Conservation (phyloP, 2,113 vertebrate genomes). For the Ivindomyrus marchei region DNA sequence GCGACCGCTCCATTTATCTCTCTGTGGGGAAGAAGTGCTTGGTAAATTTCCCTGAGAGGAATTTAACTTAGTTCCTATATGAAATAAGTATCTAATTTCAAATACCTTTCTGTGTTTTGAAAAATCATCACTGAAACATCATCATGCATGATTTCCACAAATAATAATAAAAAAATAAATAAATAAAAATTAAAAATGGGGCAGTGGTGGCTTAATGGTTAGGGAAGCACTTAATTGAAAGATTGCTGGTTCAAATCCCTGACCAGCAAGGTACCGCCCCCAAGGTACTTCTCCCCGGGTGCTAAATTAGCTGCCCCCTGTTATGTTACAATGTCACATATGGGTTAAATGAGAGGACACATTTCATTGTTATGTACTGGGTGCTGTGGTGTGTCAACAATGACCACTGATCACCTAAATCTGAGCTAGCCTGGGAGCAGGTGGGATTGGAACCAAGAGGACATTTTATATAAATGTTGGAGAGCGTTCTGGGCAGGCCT, state of each 20-base stretch:
- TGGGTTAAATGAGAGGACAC: too few species aligned
- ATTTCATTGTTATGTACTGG: too few species aligned
- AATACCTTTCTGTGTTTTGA: neutral
- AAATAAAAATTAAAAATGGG: too few species aligned
- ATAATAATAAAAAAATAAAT: neutral
- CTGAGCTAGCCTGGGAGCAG: neutral
- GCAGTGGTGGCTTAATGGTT: too few species aligned
- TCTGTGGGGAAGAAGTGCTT: neutral
- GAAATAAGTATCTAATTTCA: neutral
- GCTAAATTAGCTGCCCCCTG: too few species aligned
- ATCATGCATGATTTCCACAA: neutral
- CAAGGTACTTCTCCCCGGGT: too few species aligned
- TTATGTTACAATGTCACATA: too few species aligned
- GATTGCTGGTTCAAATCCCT: too few species aligned
- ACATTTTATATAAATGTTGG: neutral
- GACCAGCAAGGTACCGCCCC: neutral
- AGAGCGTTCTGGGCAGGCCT: neutral
- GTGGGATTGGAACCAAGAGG: neutral
- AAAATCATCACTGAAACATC: neutral
- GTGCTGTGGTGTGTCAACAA: neutral
- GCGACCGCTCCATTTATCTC: neutral
- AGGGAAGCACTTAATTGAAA: too few species aligned
- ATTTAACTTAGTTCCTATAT: neutral
- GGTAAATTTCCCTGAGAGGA: neutral
- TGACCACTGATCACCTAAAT: neutral